Evolutionary conservation across 2,888 invertebrate genomes (phyloP).

Genomic region (Clanis bilineata): DNA sequence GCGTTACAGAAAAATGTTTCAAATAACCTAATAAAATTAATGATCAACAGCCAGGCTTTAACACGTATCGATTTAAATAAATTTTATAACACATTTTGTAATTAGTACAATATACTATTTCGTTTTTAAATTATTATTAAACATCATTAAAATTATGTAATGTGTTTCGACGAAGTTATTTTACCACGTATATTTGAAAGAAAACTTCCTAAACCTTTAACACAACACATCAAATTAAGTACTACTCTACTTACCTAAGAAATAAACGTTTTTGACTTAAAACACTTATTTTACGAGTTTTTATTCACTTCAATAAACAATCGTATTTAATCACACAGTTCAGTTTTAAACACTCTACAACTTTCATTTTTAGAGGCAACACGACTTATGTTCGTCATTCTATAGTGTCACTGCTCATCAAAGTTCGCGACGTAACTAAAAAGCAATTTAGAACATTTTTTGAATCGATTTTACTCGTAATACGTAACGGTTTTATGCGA

Average conservation of each 20-base stretch:
- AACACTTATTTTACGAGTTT: neutral
- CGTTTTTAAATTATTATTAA: no score
- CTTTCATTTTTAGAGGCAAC: slow-evolving; percentile 17
- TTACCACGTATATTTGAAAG: neutral
- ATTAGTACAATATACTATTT: no score
- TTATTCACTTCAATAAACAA: neutral
- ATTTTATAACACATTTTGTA: no score
- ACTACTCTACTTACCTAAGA: neutral
- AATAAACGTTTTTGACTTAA: neutral
- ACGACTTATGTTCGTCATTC: neutral
- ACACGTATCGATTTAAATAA: no score
- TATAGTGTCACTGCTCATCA: neutral
- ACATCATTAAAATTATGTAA: no score
- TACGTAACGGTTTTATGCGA: neutral
- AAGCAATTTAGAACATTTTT: neutral
- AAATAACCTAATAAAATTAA: no score
- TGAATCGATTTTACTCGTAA: slow-evolving; percentile 19
- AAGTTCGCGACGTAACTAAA: neutral
- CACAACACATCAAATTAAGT: neutral
- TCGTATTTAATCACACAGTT: neutral
- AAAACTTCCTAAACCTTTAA: neutral
- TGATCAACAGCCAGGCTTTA: no score
- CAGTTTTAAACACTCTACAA: slow-evolving; percentile 17
- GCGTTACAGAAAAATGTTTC: no score
- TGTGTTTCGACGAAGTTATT: neutral